Evolutionary conservation across 2,797 vertebrate species (phyloP).

Genomic region (Sebastes elongatus): DNA sequence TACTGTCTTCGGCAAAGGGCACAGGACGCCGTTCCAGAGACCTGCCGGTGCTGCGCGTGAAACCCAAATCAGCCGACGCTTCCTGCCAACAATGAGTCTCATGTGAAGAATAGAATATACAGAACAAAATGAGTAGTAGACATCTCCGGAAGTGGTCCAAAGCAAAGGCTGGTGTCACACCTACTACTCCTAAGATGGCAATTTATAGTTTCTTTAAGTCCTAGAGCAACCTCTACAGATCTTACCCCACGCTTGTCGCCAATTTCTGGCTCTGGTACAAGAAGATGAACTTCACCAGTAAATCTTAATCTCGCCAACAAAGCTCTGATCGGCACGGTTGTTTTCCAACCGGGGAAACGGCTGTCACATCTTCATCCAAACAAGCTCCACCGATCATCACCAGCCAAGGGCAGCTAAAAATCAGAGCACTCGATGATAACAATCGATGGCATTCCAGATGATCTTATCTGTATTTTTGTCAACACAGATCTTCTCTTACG

Average conservation of each 20-base stretch:
- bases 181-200: not conserved
- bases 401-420: not conserved
- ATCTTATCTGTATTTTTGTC: not conserved
- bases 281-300: not conserved
- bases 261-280: not conserved
- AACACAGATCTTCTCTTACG: not conserved
- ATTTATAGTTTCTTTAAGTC: not conserved
- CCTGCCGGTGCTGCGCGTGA: conserved; percentile 6
- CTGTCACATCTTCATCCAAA: not conserved
- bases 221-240: not conserved
- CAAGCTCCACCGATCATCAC: not conserved
- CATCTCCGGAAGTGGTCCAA: not conserved
- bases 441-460: not conserved
- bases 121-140: not conserved
- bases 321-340: not conserved
- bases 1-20: conserved; percentile 46
- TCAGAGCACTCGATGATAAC: no score
- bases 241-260: not conserved
- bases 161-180: not conserved
- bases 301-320: not conserved
- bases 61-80: conserved; percentile 1
- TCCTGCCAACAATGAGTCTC: not conserved
- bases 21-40: conserved; percentile 36
- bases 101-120: not conserved
- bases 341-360: not conserved